Evolutionary conservation across 2,888 invertebrate genomes (phyloP).

Genomic region (Ichneumoninae sp.): DNA sequence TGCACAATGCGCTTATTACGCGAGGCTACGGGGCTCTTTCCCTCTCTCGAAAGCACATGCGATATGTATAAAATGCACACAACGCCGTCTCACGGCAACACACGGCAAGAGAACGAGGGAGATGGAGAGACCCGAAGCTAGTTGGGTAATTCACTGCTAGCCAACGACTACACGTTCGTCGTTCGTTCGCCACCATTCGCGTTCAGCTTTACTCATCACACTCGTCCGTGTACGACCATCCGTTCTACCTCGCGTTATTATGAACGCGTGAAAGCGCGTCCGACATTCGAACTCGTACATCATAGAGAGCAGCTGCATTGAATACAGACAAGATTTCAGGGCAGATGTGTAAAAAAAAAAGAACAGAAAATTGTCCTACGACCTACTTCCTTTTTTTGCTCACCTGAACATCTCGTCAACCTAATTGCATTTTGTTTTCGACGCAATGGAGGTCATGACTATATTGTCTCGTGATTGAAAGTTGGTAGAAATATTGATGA

Average conservation of each 20-base stretch:
- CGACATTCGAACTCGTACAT: conserved; percentile 26
- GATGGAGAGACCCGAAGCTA: background rate
- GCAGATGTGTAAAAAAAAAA: background rate
- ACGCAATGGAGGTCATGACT: background rate
- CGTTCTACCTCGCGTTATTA: conserved; percentile 38
- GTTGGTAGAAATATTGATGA: background rate
- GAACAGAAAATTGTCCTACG: background rate
- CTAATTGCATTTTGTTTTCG: background rate
- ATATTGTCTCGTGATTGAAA: background rate
- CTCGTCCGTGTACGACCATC: conserved; percentile 27
- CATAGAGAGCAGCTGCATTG: conserved; percentile 5
- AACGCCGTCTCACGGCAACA: conserved; percentile 12
- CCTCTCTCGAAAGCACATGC: background rate
- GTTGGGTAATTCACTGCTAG: conserved; percentile 8
- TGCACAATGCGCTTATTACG: conserved; percentile 50
- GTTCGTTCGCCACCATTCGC: conserved; percentile 29
- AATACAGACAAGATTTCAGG: conserved; percentile 1
- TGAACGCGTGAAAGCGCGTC: conserved; percentile 38
- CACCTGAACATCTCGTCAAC: conserved; percentile 4
- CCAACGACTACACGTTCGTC: conserved; percentile 20
- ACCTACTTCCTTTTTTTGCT: background rate
- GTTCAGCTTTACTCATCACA: conserved; percentile 50
- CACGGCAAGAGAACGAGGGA: background rate
- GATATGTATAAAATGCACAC: background rate
- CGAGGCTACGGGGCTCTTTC: background rate